Conservation (phyloP, 1,140 invertebrate species). For the Drosophila nasuta region DNA sequence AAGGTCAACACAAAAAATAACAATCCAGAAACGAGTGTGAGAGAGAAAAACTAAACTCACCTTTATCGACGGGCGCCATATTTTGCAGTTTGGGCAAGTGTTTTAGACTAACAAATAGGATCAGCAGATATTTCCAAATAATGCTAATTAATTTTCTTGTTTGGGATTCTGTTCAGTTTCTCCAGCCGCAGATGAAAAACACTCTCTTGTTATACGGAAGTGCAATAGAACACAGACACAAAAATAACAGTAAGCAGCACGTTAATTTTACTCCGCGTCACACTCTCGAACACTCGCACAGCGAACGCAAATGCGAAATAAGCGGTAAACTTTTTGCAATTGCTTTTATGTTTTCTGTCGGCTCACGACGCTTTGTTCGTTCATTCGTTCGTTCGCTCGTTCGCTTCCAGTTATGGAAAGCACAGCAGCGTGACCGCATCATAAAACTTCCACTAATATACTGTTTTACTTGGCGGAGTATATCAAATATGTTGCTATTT, state of each 20-base stretch:
- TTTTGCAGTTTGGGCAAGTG: conserved; percentile 61
- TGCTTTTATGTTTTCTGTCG: conserved; percentile 69
- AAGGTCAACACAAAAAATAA: conserved; percentile 24
- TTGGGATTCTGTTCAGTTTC: conserved; percentile 23
- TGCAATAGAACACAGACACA: conserved; percentile 13
- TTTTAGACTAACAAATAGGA: conserved; percentile 59
- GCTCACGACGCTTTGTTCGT: conserved; percentile 29
- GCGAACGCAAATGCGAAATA: conserved; percentile 75
- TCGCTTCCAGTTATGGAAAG: conserved; percentile 49
- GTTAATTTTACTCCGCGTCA: conserved; percentile 9
- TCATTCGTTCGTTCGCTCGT: conserved; percentile 5
- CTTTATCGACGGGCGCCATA: conserved; percentile 79
- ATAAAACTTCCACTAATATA: neutral
- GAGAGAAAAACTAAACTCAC: conserved; percentile 50
- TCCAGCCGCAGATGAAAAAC: conserved; percentile 21
- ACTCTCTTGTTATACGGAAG: neutral
- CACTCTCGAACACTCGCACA: conserved; percentile 47
- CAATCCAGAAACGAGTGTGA: too few species aligned
- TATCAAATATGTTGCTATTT: neutral
- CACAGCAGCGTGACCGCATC: neutral
- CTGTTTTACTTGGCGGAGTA: neutral
- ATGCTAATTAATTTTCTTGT: conserved; percentile 3
- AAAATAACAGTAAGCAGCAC: conserved; percentile 26
- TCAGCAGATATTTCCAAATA: conserved; percentile 53
- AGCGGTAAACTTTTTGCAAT: conserved; percentile 71